phyloP scores from a whole-genome alignment of 2,113 vertebrate genomes.

The Callocephalon fimbriatum region DNA sequence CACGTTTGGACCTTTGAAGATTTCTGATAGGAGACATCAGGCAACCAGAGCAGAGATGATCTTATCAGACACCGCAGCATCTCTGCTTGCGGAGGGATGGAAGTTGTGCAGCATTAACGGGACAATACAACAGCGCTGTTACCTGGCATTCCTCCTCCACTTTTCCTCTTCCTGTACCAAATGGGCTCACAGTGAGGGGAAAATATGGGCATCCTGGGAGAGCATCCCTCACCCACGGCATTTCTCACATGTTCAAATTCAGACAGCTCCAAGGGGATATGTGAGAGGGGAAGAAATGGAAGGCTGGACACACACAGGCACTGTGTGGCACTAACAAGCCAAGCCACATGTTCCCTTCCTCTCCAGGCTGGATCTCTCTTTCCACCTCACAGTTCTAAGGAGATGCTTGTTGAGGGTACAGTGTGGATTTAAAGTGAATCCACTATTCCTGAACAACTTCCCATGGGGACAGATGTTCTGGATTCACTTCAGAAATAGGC shows the following conservation, averaged over 20 bases:
- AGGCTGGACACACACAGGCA: neutral
- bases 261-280: neutral
- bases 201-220: neutral
- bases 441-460: neutral
- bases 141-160: neutral
- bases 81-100: conserved; percentile 42
- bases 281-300: neutral
- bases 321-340: neutral
- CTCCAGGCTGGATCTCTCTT: neutral
- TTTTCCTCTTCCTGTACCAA: neutral
- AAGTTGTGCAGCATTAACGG: neutral
- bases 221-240: neutral
- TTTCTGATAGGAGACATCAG: conserved; percentile 74
- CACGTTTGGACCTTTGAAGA: conserved; percentile 68
- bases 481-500: neutral
- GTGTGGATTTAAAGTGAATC: neutral
- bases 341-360: rapidly evolving
- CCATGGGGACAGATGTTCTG: neutral
- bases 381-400: neutral
- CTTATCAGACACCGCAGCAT: conserved; percentile 51
- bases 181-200: neutral
- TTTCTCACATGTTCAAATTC: neutral
- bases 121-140: neutral
- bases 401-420: neutral
- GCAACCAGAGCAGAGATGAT: conserved; percentile 60